Conservation (phyloP, 2,113 vertebrate species). For the Lagopus leucura region DNA sequence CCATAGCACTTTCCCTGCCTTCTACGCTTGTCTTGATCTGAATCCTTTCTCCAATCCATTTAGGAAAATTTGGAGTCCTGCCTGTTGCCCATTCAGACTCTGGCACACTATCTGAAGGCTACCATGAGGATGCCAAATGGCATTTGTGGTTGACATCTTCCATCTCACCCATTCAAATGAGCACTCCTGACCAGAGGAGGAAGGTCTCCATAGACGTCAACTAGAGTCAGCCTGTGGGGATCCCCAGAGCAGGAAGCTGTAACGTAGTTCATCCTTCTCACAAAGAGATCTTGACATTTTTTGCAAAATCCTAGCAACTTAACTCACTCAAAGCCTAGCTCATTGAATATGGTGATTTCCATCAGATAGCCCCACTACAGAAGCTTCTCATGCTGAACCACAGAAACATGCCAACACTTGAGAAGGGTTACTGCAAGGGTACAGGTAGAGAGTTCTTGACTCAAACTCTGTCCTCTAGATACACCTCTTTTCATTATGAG, state of each 20-base stretch:
- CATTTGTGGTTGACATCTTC: not conserved
- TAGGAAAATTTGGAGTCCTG: not conserved
- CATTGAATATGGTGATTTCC: not conserved
- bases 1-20: not conserved
- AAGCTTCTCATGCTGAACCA: not conserved
- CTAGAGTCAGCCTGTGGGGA: not conserved
- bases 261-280: not conserved
- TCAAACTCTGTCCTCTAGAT: not conserved
- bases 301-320: not conserved
- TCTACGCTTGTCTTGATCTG: not conserved
- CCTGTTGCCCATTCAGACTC: not conserved
- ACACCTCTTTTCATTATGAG: accelerated
- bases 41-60: not conserved
- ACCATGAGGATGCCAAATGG: too few relatives aligned
- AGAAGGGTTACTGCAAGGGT: not conserved
- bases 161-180: not conserved
- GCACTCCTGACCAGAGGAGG: accelerated
- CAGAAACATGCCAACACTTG: not conserved
- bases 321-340: not conserved
- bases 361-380: not conserved
- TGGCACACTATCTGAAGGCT: not conserved
- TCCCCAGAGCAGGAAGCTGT: not conserved
- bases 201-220: not conserved
- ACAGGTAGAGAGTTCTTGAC: not conserved
- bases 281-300: not conserved